Base-by-base conservation (phyloP, 2,888 invertebrate species). In the Sialis fuliginosa region DNA sequence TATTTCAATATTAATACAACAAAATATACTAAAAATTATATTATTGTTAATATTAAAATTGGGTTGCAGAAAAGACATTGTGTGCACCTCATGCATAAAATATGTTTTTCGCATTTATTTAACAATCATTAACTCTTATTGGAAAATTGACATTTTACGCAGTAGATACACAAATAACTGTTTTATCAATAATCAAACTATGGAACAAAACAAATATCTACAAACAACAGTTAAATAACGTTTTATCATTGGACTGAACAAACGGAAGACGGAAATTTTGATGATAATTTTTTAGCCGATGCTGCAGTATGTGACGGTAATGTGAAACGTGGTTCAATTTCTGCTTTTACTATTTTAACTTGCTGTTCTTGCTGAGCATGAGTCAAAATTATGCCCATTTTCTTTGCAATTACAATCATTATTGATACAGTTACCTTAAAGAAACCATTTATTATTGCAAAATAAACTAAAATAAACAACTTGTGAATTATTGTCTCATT, bases 331-430 rank as follows among this genome's bases (percentile, higher is more conserved):
- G 59, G 56, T 39, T 58, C 65, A 40, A 81, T 70, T 62, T 80
- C 79, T 1, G 79, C 81, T 56, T 72, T 74, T 1, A 82, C 71
- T 40, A 83, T 72, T 9, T 73, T 65, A 45, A 75, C 75, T 53
- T 79, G 76, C 54, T 73, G 72, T 58, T 83, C 83, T 55, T 75
- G 70, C 54, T 83, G 79, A 10, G 73, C 70, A 56, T 72, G 74
- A 13, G 75, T 72, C 49, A 83, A 61, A 52, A 72, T 71, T 13
- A 84, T 66, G 9, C 78, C 79, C 32, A 83, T 62, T 52, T 77
- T 69, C 56, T 76, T 77, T 1, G 82, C 80, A 8, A 85, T 79
- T 42, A 89, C 62, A 55, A 74, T 77, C 51, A 79, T 78, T 58
- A 88, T 78, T 37, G 72, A 68, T 7, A 68, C 60, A 53, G 74